Base-by-base conservation (phyloP, 2,113 vertebrate species). In the Mesocricetus auratus region DNA sequence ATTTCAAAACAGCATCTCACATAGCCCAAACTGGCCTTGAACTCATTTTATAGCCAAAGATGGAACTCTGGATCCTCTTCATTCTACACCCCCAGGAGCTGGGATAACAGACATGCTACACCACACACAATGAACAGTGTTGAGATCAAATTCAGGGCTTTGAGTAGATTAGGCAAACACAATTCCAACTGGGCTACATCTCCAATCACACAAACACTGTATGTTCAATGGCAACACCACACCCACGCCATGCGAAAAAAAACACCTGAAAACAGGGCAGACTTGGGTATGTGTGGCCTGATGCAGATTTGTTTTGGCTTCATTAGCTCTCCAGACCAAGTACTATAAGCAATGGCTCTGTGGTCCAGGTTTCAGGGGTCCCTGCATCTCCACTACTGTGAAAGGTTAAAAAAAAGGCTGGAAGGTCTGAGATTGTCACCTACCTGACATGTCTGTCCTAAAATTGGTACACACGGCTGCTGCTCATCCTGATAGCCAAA, bases 311-410 rank as follows among this genome's bases (percentile, higher is more conserved):
- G 1, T 16, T 33, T 71, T 39, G 45, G 16, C 33, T n/a, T 47
- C 13, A 7, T 19, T 50, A 21, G 83, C 11, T 13, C 83, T 36
- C 42, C 62, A 86, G 29, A 36, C 29, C 26, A 45, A 21, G 9
- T 73, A 36, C 2, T 89, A 62, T 39, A 15, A 0, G 6, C 22
- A 1, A n/a, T 26, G 19, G 53, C 69, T 86, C 39, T 7, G 53
- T 4, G 71, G 75, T 56, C 81, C 77, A 26, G 45, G 17, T 50
- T 71, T 7, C 31, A 4, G 0, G 36, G 64, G 31, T 50, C 33
- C 71, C 12, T 17, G n/a, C 33, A 24, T 9, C 16, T 24, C 1
- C 0, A 50, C 73, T 58, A n/a, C 22, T 0, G 0, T 24, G 45
- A 71, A 82, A 78, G 31, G 0, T 16, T 21, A 73, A 39, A 60